These are phyloP conservation scores for Calyptommatus sinebrachiatus DNA, from an alignment of 2,113 vertebrate species.

Conservation along the genomic window DNA sequence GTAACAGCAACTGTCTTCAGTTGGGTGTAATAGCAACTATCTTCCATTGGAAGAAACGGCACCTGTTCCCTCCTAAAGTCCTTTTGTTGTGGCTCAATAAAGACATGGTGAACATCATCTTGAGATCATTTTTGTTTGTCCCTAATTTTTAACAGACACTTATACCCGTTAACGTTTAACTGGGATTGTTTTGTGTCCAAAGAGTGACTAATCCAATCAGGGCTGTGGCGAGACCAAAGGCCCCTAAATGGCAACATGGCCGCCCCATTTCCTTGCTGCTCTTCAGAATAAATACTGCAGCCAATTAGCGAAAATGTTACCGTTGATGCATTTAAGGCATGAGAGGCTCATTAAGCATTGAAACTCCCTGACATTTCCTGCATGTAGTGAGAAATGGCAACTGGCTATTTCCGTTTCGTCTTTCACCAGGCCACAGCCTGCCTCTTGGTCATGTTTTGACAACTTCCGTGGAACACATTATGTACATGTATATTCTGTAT, in stretches of 20 bases:
- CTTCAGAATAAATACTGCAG: slow-evolving; percentile 69
- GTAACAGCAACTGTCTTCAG: too few species aligned
- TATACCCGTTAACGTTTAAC: too few species aligned
- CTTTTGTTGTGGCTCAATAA: too few species aligned
- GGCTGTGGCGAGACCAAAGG: too few species aligned
- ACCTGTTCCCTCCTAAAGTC: too few species aligned
- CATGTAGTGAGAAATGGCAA: slow-evolving; percentile 63
- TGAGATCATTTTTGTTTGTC: too few species aligned
- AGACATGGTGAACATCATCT: too few species aligned
- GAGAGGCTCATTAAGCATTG: slow-evolving; percentile 82
- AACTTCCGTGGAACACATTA: slow-evolving; percentile 19
- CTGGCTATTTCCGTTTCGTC: slow-evolving; percentile 48
- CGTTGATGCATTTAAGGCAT: slow-evolving; percentile 69
- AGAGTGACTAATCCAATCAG: too few species aligned
- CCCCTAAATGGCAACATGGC: background rate
- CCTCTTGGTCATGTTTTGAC: slow-evolving; percentile 36
- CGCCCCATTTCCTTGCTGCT: background rate
- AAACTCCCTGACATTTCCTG: slow-evolving; percentile 79
- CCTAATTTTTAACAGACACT: too few species aligned
- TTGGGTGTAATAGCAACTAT: too few species aligned
- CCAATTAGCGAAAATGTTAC: slow-evolving; percentile 85
- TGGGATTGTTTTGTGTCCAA: too few species aligned
- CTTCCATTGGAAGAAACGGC: too few species aligned
- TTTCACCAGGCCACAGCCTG: slow-evolving; percentile 24
- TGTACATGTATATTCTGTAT: background rate